Percentiles rank a stretch among this genome's conserved stretches.
phyloP scores from a whole-genome alignment of 2,797 vertebrate species.

The Pteropus rufus region DNA sequence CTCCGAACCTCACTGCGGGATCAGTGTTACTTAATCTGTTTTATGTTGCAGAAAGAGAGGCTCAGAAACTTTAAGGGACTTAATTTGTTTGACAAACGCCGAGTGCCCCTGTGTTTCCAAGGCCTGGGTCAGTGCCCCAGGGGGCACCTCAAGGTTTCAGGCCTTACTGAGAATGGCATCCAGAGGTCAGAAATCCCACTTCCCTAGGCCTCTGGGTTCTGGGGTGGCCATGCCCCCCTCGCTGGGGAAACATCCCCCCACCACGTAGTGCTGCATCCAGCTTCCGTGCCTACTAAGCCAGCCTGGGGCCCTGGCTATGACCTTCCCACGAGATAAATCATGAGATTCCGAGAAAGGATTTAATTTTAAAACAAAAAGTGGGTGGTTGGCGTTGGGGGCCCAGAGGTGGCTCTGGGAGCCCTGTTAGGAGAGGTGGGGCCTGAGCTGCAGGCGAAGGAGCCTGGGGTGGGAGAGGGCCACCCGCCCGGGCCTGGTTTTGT shows the following conservation, averaged over 20 bases:
- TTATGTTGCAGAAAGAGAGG: neutral
- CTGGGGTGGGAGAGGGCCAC: neutral
- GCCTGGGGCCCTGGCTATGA: neutral
- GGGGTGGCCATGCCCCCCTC: neutral
- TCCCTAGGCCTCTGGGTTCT: neutral
- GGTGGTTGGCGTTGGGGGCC: neutral
- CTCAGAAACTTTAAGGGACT: neutral
- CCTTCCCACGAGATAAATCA: neutral
- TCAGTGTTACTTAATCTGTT: neutral
- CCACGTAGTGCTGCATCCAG: too few relatives aligned
- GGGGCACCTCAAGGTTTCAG: neutral
- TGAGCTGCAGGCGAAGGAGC: neutral
- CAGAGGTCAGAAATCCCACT: neutral
- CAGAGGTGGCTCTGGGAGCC: neutral
- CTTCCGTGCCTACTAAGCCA: neutral
- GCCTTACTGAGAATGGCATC: neutral
- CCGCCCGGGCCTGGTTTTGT: constrained; percentile 31
- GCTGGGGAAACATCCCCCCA: neutral
- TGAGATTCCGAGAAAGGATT: neutral
- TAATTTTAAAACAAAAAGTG: neutral
- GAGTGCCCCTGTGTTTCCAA: neutral
- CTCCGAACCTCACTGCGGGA: neutral
- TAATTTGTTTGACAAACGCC: neutral
- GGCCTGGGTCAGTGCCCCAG: neutral
- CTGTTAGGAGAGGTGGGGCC: neutral